Conservation (phyloP, 2,888 invertebrate genomes). For the Leptothorax acervorum region DNA sequence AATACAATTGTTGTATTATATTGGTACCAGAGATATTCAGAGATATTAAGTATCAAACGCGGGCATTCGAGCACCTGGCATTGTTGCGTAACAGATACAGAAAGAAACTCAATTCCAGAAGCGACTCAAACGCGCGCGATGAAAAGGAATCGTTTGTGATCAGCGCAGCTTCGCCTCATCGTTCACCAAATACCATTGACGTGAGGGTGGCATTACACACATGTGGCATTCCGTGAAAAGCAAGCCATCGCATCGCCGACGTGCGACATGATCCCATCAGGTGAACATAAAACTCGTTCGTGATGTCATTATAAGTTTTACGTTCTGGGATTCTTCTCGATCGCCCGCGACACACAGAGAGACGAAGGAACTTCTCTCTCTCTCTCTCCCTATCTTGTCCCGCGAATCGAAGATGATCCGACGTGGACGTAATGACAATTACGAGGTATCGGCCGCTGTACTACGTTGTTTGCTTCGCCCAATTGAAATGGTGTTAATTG, state of each 20-base stretch:
- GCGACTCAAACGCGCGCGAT: background rate
- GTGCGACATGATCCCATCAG: too few relatives aligned
- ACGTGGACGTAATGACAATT: background rate
- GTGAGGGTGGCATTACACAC: background rate
- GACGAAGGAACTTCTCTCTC: too few relatives aligned
- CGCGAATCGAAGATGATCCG: background rate
- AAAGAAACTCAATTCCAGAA: constrained; percentile 1
- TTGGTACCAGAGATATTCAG: background rate
- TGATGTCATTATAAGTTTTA: too few relatives aligned
- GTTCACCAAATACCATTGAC: constrained; percentile 35
- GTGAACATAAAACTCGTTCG: too few relatives aligned
- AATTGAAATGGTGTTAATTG: constrained; percentile 31
- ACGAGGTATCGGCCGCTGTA: background rate
- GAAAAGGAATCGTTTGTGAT: background rate
- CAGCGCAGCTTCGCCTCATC: background rate
- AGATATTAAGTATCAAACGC: background rate
- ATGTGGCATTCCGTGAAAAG: background rate
- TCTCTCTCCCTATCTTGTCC: background rate
- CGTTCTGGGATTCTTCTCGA: too few relatives aligned
- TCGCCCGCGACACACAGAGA: too few relatives aligned
- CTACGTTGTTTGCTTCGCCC: background rate
- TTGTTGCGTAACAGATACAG: background rate
- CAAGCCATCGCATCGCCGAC: background rate
- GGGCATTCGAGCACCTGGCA: background rate
- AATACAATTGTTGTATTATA: background rate